Evolutionary conservation across 2,888 invertebrate genomes (phyloP).

Genomic region (Meteorus cinctellus): DNA sequence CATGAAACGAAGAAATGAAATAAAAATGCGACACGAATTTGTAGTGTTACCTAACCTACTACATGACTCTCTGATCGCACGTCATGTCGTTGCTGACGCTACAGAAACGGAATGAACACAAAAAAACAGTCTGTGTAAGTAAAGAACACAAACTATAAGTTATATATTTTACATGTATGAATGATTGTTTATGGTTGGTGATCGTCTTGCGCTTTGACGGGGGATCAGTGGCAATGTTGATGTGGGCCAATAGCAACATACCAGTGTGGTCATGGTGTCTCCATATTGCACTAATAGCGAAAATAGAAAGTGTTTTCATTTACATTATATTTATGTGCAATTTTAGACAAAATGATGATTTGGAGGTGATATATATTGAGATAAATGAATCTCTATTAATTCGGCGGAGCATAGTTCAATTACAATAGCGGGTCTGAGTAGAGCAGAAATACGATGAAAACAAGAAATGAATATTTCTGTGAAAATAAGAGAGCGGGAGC

Average conservation of each 20-base stretch:
- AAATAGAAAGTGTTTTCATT: slow-evolving; percentile 60
- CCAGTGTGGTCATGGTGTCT: slow-evolving; percentile 30
- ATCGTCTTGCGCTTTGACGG: background rate
- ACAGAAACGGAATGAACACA: slow-evolving; percentile 17
- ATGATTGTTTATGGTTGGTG: background rate
- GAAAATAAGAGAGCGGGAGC: background rate
- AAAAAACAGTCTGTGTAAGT: background rate
- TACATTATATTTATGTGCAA: background rate
- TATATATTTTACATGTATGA: background rate
- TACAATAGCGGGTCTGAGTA: no score
- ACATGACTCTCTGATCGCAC: slow-evolving; percentile 31
- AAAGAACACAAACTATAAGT: slow-evolving; percentile 1
- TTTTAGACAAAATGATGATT: background rate
- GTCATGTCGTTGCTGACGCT: slow-evolving; percentile 37
- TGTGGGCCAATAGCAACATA: background rate
- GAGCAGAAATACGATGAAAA: no score
- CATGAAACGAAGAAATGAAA: slow-evolving; percentile 39
- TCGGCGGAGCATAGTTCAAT: no score
- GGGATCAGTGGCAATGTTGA: background rate
- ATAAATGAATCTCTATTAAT: no score
- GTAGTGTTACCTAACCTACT: slow-evolving; percentile 53
- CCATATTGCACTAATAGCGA: slow-evolving; percentile 57
- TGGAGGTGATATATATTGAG: background rate
- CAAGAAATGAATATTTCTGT: background rate
- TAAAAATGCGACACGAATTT: slow-evolving; percentile 38